Percentiles rank a stretch among this genome's conserved stretches.
Evolutionary conservation across 2,888 invertebrate genomes (phyloP).

Genomic region (Capitulum mitella): DNA sequence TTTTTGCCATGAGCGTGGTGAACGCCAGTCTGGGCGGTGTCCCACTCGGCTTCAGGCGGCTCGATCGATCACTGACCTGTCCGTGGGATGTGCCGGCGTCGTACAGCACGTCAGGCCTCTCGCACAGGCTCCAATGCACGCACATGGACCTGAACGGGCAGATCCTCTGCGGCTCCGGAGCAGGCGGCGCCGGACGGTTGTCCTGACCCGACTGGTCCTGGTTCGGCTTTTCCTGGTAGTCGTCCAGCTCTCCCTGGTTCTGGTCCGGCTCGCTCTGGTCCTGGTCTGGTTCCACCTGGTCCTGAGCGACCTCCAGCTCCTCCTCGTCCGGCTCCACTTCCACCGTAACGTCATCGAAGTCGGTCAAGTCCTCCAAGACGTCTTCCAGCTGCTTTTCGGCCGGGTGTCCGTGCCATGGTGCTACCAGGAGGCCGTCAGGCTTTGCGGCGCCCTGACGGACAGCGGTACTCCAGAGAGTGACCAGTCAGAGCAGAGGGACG

Average conservation of each 20-base stretch:
- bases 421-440: background rate
- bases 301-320: background rate
- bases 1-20: no score
- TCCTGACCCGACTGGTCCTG: background rate
- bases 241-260: no score
- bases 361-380: rapidly evolving
- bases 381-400: no score
- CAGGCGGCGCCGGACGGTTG: background rate
- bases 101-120: background rate
- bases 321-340: background rate
- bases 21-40: no score
- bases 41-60: no score
- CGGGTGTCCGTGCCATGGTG: background rate
- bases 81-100: background rate
- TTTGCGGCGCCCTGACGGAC: background rate
- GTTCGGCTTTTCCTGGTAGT: background rate
- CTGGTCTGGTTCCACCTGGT: background rate
- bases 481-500: background rate
- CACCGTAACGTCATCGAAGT: background rate
- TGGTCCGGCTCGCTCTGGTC: background rate
- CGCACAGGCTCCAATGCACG: background rate
- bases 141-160: background rate
- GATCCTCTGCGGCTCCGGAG: background rate
- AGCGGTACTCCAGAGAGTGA: background rate
- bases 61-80: background rate